These are phyloP conservation scores for Clistopyga incitator DNA, from an alignment of 2,888 invertebrate genomes.

Conservation along the genomic window DNA sequence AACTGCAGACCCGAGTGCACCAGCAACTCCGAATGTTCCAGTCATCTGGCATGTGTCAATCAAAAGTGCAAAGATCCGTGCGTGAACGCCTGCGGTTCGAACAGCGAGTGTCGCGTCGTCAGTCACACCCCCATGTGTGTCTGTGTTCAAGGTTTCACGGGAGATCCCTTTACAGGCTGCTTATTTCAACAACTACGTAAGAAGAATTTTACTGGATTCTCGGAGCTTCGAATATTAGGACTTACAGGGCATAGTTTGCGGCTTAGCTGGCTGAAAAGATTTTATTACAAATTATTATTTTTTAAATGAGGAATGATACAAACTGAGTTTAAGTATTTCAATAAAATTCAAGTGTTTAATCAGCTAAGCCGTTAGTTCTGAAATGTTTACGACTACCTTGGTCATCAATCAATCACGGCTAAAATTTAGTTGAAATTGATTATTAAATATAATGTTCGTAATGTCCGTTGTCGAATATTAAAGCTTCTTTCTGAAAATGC, in stretches of 20 bases:
- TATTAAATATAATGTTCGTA: background rate
- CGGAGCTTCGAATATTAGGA: too few relatives aligned
- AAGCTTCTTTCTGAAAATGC: constrained; percentile 76
- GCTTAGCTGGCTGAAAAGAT: background rate
- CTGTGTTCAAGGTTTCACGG: constrained; percentile 87
- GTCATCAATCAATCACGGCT: too few relatives aligned
- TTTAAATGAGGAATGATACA: too few relatives aligned
- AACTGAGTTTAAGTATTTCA: too few relatives aligned
- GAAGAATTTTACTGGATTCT: constrained; percentile 6
- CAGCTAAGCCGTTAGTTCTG: too few relatives aligned
- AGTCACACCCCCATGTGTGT: constrained; percentile 90
- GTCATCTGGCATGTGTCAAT: constrained; percentile 88
- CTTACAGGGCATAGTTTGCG: too few relatives aligned
- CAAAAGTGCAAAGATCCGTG: constrained; percentile 90
- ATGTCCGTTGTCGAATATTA: background rate
- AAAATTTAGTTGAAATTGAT: background rate
- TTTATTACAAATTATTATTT: too few relatives aligned
- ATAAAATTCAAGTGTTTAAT: too few relatives aligned
- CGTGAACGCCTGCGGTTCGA: constrained; percentile 88
- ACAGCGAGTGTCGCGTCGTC: constrained; percentile 90
- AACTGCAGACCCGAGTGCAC: constrained; percentile 89
- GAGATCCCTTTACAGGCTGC: constrained; percentile 88
- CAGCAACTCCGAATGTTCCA: constrained; percentile 89
- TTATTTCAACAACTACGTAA: constrained; percentile 66
- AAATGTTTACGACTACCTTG: too few relatives aligned